These are phyloP conservation scores for Zootoca vivipara DNA, from an alignment of 2,113 vertebrate species.

Conservation along the genomic window DNA sequence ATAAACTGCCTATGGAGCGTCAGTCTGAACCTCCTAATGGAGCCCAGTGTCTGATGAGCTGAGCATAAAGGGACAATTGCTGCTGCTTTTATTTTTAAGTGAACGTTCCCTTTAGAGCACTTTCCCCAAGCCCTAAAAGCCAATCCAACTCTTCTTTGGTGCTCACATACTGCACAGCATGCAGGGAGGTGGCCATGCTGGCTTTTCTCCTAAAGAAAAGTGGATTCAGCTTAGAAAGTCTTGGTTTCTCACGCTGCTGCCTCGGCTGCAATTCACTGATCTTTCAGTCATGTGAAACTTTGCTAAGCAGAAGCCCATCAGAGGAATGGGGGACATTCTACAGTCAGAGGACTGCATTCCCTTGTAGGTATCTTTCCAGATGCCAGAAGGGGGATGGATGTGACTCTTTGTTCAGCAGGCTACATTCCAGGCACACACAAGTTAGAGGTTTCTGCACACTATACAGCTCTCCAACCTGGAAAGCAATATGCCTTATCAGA, in stretches of 20 bases:
- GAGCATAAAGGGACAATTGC: constrained; percentile 6
- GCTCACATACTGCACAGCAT: neutral
- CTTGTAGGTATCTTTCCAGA: too few relatives aligned
- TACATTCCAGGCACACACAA: too few relatives aligned
- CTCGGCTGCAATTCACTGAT: neutral
- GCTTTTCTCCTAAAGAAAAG: neutral
- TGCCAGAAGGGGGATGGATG: too few relatives aligned
- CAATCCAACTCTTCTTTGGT: neutral
- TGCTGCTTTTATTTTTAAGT: neutral
- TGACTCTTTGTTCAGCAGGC: too few relatives aligned
- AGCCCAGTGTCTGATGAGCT: neutral
- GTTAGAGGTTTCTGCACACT: too few relatives aligned
- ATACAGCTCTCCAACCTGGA: too few relatives aligned
- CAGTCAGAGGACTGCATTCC: too few relatives aligned
- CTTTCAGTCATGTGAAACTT: neutral
- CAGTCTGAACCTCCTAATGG: neutral
- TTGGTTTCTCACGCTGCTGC: neutral
- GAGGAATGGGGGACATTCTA: too few relatives aligned
- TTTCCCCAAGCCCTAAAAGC: constrained; percentile 31
- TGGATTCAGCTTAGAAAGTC: neutral
- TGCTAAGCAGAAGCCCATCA: neutral
- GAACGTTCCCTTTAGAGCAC: neutral
- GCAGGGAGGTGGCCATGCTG: neutral
- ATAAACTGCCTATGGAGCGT: constrained; percentile 28
- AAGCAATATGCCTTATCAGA: too few relatives aligned